A percentile compares a stretch with the other conserved stretches of the same genome.
Evolutionary conservation across 2,888 invertebrate species (phyloP).

Genomic region (Melipona bicolor): DNA sequence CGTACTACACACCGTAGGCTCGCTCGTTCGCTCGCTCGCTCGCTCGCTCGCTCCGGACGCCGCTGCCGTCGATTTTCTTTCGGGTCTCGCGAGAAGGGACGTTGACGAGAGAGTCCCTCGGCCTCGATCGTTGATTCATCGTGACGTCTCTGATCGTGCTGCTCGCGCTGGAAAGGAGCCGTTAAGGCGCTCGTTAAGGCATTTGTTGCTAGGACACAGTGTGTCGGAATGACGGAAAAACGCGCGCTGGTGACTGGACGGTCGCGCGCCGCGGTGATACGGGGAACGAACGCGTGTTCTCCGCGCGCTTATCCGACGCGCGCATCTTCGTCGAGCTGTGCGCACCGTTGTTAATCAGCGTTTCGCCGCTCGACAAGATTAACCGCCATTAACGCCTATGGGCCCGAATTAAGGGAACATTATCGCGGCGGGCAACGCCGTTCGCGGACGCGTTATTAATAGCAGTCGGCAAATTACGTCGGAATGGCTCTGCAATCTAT

Average conservation of each 20-base stretch:
- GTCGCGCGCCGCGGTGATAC: neutral
- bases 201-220: conserved; percentile 33
- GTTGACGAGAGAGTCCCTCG: neutral
- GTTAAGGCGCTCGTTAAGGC: conserved; percentile 34
- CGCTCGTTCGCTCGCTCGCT: conserved; percentile 15
- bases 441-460: conserved; percentile 49
- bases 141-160: conserved; percentile 18
- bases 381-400: conserved; percentile 75
- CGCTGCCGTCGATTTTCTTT: conserved; percentile 5
- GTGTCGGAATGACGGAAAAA: conserved; percentile 6
- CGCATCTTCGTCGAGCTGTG: conserved; percentile 62
- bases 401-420: conserved; percentile 75
- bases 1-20: conserved; percentile 52
- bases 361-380: conserved; percentile 73
- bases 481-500: conserved; percentile 73
- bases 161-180: conserved; percentile 3
- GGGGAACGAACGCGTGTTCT: neutral
- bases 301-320: conserved; percentile 55
- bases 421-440: conserved; percentile 53
- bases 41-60: too few species aligned
- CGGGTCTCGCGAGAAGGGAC: neutral
- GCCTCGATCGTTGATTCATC: conserved; percentile 38
- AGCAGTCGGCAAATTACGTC: conserved; percentile 74
- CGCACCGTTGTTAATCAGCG: conserved; percentile 71
- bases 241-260: neutral